Conservation (phyloP, 2,797 vertebrate species). For the Cetoscarus ocellatus region DNA sequence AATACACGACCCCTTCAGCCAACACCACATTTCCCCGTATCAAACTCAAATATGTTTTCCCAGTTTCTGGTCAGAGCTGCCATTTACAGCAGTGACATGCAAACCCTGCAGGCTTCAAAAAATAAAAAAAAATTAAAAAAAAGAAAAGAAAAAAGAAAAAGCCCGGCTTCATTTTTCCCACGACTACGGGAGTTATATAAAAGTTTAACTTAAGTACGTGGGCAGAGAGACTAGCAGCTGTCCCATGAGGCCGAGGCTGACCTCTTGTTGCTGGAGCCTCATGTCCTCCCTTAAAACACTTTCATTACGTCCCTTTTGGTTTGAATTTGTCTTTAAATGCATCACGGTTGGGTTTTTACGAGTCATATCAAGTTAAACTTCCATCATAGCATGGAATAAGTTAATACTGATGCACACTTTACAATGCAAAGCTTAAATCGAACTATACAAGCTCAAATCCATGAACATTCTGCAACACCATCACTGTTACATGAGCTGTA, state of each 20-base stretch:
- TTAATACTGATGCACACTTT: too few species aligned
- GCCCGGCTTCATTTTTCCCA: slow-evolving; percentile 79
- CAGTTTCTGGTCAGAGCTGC: slow-evolving; percentile 35
- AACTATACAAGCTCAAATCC: too few species aligned
- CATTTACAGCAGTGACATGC: slow-evolving; percentile 51
- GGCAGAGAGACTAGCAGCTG: slow-evolving; percentile 60
- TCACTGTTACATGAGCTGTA: too few species aligned
- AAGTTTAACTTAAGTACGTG: slow-evolving; percentile 74
- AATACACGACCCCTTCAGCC: slow-evolving; percentile 34
- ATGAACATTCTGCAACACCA: too few species aligned
- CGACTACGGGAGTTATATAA: slow-evolving; percentile 79
- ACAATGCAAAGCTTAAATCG: too few species aligned
- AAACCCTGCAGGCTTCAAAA: slow-evolving; percentile 54
- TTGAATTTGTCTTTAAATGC: slow-evolving; percentile 2
- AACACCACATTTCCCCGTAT: slow-evolving; percentile 16
- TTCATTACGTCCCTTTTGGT: slow-evolving; percentile 20
- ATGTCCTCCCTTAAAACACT: slow-evolving; percentile 13
- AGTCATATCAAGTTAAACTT: too few species aligned
- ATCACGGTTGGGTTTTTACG: neutral
- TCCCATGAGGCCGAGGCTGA: slow-evolving; percentile 61
- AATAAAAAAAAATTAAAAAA: slow-evolving; percentile 31
- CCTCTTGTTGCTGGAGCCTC: slow-evolving; percentile 42
- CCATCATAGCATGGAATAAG: too few species aligned
- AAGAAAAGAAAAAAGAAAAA: slow-evolving; percentile 40
- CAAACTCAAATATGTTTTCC: slow-evolving; percentile 20